Evolutionary conservation across 2,888 invertebrate genomes (phyloP), one percentile per base, ranked within the genome.

Genomic region (Pandemis heparana): DNA sequence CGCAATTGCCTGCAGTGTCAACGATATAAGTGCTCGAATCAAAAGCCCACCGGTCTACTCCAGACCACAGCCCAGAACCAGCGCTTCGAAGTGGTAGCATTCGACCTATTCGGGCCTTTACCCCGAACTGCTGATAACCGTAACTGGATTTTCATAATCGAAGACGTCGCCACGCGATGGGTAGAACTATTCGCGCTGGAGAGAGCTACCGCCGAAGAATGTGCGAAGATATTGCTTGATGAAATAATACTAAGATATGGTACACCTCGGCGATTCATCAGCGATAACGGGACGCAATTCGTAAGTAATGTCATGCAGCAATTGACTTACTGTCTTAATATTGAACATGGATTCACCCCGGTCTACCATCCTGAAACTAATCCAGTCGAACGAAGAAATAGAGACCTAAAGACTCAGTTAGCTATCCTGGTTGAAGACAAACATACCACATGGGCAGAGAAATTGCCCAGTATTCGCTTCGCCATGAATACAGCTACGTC

Each of bases 361-460:
- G 16, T 51, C 5, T 51, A 51, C 8, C 51, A 51, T 7, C 51
- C 51, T 5, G 51, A 51, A n/a, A 51, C 51, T 1, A 51, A 51
- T 16, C 51, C 51, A 7, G 7, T 16, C 16, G 51, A 51, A 51
- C 51, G 51, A 51, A 51, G 7, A 7, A 51, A 51, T 7, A n/a
- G 51, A 5, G n/a, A 16, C 51, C n/a, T 51, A 6, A 51, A 51
- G 51, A 51, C 51, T 16, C 51, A 51, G 8, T 16, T 51, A 16
- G 51, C 74, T 0, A 78, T 78, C 18, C 56, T 77, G 0, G 75
- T 78, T 0, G 74, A 18, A 16, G 68, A 71, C 7, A 66, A 84
- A 4, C 88, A 88, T 59, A 6, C 16, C 0, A 9, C 7, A 0
- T 79, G 79, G 79, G 46, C 39, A 0, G 70, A 70, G 0, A 46